Percentiles rank a stretch among this genome's conserved stretches.
Conservation (phyloP, 2,797 vertebrate genomes). For the Taenioides sp. region DNA sequence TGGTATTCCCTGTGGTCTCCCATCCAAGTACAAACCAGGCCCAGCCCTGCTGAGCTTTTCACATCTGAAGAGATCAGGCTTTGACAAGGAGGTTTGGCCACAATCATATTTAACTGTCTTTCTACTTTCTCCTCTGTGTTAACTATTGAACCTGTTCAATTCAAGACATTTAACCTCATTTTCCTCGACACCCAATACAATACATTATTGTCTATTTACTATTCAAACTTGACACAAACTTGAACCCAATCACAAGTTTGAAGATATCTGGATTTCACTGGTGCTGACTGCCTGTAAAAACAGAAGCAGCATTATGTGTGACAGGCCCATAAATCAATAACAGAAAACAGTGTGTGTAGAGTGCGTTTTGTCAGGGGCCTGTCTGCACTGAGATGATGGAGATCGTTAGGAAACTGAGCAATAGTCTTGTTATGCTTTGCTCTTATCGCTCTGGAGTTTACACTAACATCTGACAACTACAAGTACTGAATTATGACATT, state of each 20-base stretch:
- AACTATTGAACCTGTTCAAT: too few species aligned
- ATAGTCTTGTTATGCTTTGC: background rate
- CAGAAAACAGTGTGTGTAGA: slow-evolving; percentile 19
- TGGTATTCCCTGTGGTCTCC: too few species aligned
- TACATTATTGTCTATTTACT: too few species aligned
- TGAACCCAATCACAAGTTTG: background rate
- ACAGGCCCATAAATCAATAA: slow-evolving; percentile 44
- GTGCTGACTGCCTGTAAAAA: background rate
- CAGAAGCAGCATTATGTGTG: background rate
- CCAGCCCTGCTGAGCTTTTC: too few species aligned
- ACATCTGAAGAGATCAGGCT: too few species aligned
- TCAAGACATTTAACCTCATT: too few species aligned
- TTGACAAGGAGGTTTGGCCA: too few species aligned
- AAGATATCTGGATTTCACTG: background rate
- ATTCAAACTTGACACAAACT: background rate
- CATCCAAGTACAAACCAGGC: too few species aligned
- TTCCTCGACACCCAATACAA: too few species aligned
- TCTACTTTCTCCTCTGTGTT: too few species aligned
- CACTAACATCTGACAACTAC: slow-evolving; percentile 32
- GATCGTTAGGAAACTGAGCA: slow-evolving; percentile 18
- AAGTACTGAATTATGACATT: slow-evolving; percentile 34
- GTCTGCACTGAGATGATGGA: slow-evolving; percentile 30
- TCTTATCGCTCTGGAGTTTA: slow-evolving; percentile 1
- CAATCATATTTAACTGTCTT: too few species aligned
- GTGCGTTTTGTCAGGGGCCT: slow-evolving; percentile 15